Conservation (phyloP, 1,140 invertebrate species). For the Eufriesea mexicana region DNA sequence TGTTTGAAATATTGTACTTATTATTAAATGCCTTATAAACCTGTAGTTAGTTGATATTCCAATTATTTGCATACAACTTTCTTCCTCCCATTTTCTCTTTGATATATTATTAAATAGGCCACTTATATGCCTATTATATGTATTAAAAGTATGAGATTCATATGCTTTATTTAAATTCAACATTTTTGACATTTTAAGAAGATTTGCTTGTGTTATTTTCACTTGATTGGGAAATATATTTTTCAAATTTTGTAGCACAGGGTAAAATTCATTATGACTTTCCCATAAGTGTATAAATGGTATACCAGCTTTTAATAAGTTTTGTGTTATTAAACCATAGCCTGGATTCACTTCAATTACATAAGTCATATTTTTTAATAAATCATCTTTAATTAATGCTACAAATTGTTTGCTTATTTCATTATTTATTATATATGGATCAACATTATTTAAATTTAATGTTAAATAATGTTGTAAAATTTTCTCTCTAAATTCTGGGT, state of each 20-base stretch:
- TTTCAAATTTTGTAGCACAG: slow-evolving; percentile 21
- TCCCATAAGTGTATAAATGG: slow-evolving; percentile 66
- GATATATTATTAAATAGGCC: slow-evolving; percentile 43
- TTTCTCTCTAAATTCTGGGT: not conserved
- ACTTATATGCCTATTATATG: not conserved
- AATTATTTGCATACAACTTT: slow-evolving; percentile 65
- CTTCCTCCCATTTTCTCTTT: slow-evolving; percentile 56
- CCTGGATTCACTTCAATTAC: slow-evolving; percentile 73
- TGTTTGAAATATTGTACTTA: slow-evolving; percentile 53
- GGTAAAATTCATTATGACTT: slow-evolving; percentile 14
- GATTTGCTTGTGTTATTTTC: slow-evolving; percentile 38
- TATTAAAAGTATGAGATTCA: fast-evolving
- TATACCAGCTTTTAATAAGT: slow-evolving; percentile 69
- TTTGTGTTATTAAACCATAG: slow-evolving; percentile 68
- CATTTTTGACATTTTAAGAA: slow-evolving; percentile 11
- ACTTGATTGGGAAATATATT: slow-evolving; percentile 50
- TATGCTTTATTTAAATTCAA: fast-evolving
- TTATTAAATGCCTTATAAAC: slow-evolving; percentile 59
- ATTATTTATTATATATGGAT: slow-evolving; percentile 57
- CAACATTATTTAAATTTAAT: fast-evolving
- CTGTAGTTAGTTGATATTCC: not conserved
- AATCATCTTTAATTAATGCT: slow-evolving; percentile 61
- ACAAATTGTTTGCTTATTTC: slow-evolving; percentile 50
- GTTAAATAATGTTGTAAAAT: not conserved
- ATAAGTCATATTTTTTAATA: slow-evolving; percentile 47